phyloP scores from a whole-genome alignment of 1,140 invertebrate species.

The Planococcus citri region DNA sequence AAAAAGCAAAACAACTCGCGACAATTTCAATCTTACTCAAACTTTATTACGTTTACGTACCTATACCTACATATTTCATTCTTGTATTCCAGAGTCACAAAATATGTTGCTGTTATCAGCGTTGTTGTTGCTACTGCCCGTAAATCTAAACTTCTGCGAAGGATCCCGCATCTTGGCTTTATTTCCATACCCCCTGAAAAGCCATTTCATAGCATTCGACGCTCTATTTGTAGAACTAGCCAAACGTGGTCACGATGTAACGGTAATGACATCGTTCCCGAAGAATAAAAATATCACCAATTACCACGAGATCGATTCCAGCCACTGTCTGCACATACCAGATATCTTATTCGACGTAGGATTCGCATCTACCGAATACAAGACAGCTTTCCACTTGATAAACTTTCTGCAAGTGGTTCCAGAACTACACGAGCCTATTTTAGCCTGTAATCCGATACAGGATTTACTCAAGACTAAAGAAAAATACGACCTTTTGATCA shows the following conservation, averaged over 20 bases:
- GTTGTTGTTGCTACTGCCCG: no score
- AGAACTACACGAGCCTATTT: neutral
- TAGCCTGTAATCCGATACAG: neutral
- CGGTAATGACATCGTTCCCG: slow-evolving; percentile 27
- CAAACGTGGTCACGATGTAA: slow-evolving; percentile 32
- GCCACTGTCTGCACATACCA: neutral
- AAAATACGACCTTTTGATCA: slow-evolving; percentile 31
- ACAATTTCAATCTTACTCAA: no score
- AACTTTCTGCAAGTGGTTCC: neutral
- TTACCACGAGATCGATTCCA: neutral
- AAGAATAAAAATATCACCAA: neutral
- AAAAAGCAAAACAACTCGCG: no score
- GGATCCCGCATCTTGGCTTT: slow-evolving; percentile 30
- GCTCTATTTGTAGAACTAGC: slow-evolving; percentile 32
- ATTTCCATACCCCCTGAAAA: slow-evolving; percentile 30
- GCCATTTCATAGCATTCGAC: slow-evolving; percentile 33
- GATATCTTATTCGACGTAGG: neutral
- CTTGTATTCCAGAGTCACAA: no score
- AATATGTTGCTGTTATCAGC: no score
- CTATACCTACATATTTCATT: no score
- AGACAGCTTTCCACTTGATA: neutral
- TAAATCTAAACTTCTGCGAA: neutral
- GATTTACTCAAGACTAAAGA: slow-evolving; percentile 23
- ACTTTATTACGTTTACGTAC: no score
- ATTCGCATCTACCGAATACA: neutral